Base-by-base conservation (phyloP, 2,888 invertebrate species). In the Mesopsocus fuscifrons region DNA sequence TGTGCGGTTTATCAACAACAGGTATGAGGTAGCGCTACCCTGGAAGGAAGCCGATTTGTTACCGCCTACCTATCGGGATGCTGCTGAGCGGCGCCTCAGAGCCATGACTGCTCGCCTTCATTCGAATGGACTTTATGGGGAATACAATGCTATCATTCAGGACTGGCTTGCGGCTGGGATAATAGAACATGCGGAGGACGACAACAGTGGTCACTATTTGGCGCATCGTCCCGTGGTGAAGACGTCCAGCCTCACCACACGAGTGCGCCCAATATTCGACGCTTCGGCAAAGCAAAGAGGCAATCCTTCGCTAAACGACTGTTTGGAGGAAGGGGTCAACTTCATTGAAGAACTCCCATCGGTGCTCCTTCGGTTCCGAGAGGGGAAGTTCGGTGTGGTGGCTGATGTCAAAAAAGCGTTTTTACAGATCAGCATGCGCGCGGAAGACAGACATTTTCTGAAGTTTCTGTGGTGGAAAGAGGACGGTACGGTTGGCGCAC, bases 151-250 rank as follows among this genome's bases (percentile, higher is more conserved):
- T 8, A 41, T 48, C n/a, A n/a, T 49, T 3, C 3, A 6, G 3
- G 45, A 42, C 17, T 49, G 48, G 44, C 32, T 41, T 3, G n/a
- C 38, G 2, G 33, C 41, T 13, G 41, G 45, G 1, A 46, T 47
- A 11, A 47, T 47, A 8, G 45, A 43, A 15, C 21, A 15, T 11
- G 42, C 8, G 2, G 34, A 33, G 13, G 34, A 46, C 8, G 2
- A n/a, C 8, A 17, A 40, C 5, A n/a, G 16, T 6, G 43, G 41
- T 4, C 49, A 49, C 31, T 49, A 47, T 35, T 42, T 49, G 34
- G 46, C 49, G 2, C 54, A 53, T 43, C 47, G 50, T 9, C 49
- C 46, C 2, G 52, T 53, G 2, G 16, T 52, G 2, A 53, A 53
- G 31, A 32, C 42, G 6, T 42, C 47, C 1, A 47, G 46, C 32